These are phyloP conservation scores for Drosophila leontia DNA, from an alignment of 1,140 invertebrate species.

Conservation along the genomic window DNA sequence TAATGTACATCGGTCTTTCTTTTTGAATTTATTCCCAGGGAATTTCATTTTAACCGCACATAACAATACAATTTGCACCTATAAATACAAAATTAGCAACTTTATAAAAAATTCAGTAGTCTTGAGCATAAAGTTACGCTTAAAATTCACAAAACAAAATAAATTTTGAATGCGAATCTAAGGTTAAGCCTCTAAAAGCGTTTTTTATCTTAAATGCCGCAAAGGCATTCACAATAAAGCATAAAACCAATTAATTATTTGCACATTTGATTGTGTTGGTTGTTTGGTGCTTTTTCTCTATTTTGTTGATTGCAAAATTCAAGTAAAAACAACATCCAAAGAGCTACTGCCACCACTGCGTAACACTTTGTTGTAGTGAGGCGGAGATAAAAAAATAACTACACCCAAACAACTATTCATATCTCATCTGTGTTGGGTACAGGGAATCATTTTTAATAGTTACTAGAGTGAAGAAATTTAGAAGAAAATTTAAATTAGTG, in stretches of 20 bases:
- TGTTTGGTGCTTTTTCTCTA: conserved; percentile 12
- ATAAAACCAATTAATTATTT: conserved; percentile 73
- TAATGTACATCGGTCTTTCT: conserved; percentile 27
- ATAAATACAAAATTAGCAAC: conserved; percentile 17
- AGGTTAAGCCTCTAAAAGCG: conserved; percentile 44
- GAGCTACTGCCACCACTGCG: conserved; percentile 33
- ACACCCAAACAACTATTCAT: conserved; percentile 36
- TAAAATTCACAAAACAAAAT: conserved; percentile 27
- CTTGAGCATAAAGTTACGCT: conserved; percentile 9
- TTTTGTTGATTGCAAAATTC: conserved; percentile 57
- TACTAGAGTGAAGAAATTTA: not conserved
- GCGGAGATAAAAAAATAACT: conserved; percentile 26
- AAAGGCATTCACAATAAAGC: conserved; percentile 36
- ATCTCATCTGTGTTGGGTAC: conserved; percentile 26
- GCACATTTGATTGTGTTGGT: conserved; percentile 51
- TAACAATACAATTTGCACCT: conserved; percentile 11
- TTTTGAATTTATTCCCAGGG: not conserved
- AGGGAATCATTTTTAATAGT: conserved; percentile 8
- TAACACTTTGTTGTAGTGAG: conserved; percentile 59
- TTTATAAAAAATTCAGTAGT: conserved; percentile 32
- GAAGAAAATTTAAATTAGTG: too few relatives aligned
- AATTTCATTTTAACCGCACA: conserved; percentile 6
- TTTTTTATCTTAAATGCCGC: conserved; percentile 38
- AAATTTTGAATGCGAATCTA: conserved; percentile 20
- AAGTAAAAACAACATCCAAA: conserved; percentile 24